A percentile compares a stretch with the other conserved stretches of the same genome.
Conservation (phyloP, 2,113 vertebrate genomes). For the Oncorhynchus gorbuscha region DNA sequence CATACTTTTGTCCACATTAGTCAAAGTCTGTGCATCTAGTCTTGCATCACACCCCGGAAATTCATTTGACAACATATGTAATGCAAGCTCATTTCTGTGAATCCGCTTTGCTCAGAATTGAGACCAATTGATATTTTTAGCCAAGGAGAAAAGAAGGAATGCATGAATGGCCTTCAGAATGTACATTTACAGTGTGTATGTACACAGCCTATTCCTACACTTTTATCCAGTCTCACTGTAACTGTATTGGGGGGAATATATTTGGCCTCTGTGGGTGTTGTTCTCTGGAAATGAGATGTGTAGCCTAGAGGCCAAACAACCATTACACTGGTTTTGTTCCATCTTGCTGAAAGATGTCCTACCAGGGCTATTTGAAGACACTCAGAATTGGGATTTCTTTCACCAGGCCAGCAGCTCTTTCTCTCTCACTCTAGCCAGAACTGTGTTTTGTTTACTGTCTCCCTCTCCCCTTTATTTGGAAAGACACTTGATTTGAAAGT, state of each 20-base stretch:
- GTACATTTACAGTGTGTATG: not conserved
- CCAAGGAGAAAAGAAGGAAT: not conserved
- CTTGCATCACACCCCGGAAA: not conserved
- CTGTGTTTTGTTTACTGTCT: not conserved
- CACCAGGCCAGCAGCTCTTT: not conserved
- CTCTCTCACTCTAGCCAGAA: not conserved
- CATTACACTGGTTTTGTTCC: not conserved
- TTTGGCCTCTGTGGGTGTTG: not conserved
- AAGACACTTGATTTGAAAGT: not conserved
- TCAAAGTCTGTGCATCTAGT: not conserved
- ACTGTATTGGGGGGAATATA: not conserved
- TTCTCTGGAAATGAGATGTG: not conserved
- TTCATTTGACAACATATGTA: not conserved
- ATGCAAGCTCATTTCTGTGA: not conserved
- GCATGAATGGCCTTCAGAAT: not conserved
- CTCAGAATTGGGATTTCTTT: not conserved
- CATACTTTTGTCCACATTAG: not conserved
- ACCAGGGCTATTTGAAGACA: not conserved
- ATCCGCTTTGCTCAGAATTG: not conserved
- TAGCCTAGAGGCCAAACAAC: not conserved
- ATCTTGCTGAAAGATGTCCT: not conserved
- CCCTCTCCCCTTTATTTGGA: not conserved
- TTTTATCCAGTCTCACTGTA: not conserved
- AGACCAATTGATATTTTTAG: not conserved
- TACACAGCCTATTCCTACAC: not conserved